Percentiles rank a stretch among this genome's conserved stretches.
These are phyloP conservation scores for Sparidentex hasta DNA, from an alignment of 2,797 vertebrate species.

Conservation along the genomic window DNA sequence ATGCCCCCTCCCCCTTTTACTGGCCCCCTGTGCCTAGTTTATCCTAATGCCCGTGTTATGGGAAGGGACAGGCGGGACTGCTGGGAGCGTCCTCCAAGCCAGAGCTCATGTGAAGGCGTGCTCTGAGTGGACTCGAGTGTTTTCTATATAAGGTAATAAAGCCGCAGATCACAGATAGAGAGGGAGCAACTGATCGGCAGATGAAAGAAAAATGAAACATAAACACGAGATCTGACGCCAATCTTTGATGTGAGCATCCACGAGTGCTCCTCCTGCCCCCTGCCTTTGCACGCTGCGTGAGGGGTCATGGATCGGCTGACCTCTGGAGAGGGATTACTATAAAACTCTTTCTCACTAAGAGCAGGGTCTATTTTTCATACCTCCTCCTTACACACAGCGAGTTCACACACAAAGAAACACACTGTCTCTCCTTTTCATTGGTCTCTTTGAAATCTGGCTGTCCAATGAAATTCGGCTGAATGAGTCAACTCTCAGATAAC, in stretches of 20 bases:
- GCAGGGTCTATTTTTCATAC: conserved; percentile 24
- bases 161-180: conserved; percentile 42
- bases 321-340: conserved; percentile 10
- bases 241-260: conserved; percentile 76
- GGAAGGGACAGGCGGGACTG: conserved; percentile 65
- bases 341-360: conserved; percentile 21
- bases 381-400: background rate
- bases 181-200: conserved; percentile 61
- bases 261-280: conserved; percentile 34
- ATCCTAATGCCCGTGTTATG: conserved; percentile 70
- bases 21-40: conserved; percentile 56
- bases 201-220: conserved; percentile 79
- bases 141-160: conserved; percentile 76
- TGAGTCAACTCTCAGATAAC: conserved; percentile 33
- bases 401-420: conserved; percentile 22
- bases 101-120: conserved; percentile 52
- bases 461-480: conserved; percentile 54
- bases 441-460: conserved; percentile 45
- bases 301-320: conserved; percentile 17
- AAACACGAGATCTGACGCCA: conserved; percentile 60
- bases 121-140: conserved; percentile 31
- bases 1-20: conserved; percentile 55
- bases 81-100: conserved; percentile 62
- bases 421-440: conserved; percentile 35
- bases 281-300: conserved; percentile 17